Percentiles rank a stretch among this genome's conserved stretches.
These are phyloP conservation scores for Nycticebus coucang DNA, from an alignment of 2,113 vertebrate genomes.

Conservation along the genomic window DNA sequence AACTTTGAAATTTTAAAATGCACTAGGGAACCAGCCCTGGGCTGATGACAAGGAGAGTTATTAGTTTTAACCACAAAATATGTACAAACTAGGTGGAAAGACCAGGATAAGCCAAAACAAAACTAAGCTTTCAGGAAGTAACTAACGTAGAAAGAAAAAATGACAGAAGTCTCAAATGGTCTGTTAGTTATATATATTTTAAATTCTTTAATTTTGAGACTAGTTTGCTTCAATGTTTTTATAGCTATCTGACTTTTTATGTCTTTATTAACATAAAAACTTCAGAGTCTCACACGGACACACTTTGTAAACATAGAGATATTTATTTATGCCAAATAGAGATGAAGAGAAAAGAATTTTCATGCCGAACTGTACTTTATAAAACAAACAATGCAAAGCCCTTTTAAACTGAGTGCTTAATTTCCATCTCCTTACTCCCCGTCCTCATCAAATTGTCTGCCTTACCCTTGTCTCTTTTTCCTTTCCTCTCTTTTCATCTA, in stretches of 20 bases:
- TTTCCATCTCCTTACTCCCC: background rate
- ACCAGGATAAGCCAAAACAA: slow-evolving; percentile 57
- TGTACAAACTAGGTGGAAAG: slow-evolving; percentile 29
- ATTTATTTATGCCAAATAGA: slow-evolving; percentile 17
- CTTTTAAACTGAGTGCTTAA: background rate
- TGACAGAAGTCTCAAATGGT: slow-evolving; percentile 6
- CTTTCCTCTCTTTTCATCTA: background rate
- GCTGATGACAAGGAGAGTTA: slow-evolving; percentile 48
- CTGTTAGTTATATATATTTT: background rate
- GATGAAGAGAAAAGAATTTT: background rate
- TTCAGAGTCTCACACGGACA: background rate
- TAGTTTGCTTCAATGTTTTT: background rate
- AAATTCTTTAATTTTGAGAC: background rate
- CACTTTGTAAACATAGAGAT: background rate
- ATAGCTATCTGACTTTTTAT: background rate
- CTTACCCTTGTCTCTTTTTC: background rate
- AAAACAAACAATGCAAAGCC: background rate
- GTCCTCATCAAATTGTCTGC: background rate
- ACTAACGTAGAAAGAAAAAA: background rate
- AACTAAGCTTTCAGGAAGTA: slow-evolving; percentile 38
- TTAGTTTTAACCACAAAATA: slow-evolving; percentile 64
- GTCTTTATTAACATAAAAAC: background rate
- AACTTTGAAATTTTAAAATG: slow-evolving; percentile 74
- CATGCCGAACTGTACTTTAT: slow-evolving; percentile 33
- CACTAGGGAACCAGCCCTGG: slow-evolving; percentile 44